phyloP scores from a whole-genome alignment of 2,113 vertebrate genomes.

The Choloepus hoffmanni region DNA sequence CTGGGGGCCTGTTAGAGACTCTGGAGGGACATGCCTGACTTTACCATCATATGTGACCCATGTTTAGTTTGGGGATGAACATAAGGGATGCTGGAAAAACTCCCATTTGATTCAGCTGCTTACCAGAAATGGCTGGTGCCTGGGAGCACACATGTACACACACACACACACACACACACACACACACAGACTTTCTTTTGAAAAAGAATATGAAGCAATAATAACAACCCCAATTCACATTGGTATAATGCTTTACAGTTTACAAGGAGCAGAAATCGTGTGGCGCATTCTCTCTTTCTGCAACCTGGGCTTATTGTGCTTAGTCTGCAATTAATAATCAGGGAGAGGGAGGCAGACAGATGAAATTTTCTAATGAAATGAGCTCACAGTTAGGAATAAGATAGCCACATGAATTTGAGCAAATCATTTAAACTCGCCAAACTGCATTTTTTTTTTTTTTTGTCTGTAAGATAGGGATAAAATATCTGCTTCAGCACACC shows the following conservation, averaged over 20 bases:
- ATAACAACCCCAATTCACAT: accelerated
- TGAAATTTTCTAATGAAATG: not conserved
- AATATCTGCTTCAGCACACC: not conserved
- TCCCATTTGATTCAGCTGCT: not conserved
- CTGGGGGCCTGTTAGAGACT: not conserved
- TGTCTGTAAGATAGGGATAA: not conserved
- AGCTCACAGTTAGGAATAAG: not conserved
- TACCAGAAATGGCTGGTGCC: not conserved
- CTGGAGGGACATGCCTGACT: not conserved
- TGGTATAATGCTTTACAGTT: not conserved
- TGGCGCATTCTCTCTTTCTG: not conserved
- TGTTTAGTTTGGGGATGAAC: not conserved
- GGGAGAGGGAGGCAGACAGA: not conserved
- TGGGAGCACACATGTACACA: not conserved
- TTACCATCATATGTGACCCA: not conserved
- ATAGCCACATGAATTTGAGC: not conserved
- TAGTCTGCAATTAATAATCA: not conserved
- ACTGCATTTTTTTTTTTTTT: not conserved
- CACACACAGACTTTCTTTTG: not conserved
- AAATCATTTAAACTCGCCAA: not conserved
- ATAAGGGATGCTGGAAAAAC: not conserved
- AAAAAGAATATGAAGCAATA: not conserved
- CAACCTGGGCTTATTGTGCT: not conserved
- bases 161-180: not conserved
- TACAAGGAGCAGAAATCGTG: not conserved